Base-by-base conservation (phyloP, 2,888 invertebrate genomes). In the Bellardia pandia region DNA sequence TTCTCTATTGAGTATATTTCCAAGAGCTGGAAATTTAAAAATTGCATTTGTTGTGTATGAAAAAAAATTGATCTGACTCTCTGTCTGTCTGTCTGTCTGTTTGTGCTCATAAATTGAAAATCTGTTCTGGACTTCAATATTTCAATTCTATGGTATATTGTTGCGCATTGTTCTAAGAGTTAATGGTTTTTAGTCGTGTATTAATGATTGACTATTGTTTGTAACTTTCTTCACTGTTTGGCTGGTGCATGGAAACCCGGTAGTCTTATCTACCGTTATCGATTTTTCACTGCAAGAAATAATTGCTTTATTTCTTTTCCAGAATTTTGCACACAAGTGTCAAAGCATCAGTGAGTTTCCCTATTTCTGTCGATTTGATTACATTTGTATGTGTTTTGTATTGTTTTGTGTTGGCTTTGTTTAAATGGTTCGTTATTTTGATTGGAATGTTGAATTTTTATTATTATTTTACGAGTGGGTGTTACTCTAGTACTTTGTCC, bases 81-180 rank as follows among this genome's bases (percentile, higher is more conserved):
- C 37, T 37, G 37, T 45, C 11, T 62, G 40, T 64, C 11, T 62
- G n/a, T 37, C 37, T 37, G 37, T 45, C 11, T 62, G 40, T 64
- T 6, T 62, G 62, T 30, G 58, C 71, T 75, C 86, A 88, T 89
- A 89, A 88, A 86, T 89, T 86, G 68, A 48, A 89, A 88, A 89
- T 89, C 85, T 86, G 89, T 84, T 88, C 56, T 71, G 86, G 77
- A 72, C 71, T 51, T 58, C 71, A 42, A 66, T 84, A 33, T 72
- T 33, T 75, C 83, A 60, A 62, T 78, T 68, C 66, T 51, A 45
- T 69, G 60, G 0, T 69, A 58, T 58, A 33, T 45, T 51, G 42
- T 53, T 23, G 23, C 16, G 33, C 16, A 77, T 81, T 87, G 81
- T 87, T 69, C 68, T 42, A 66, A 66, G 30, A 51, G 81, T 79